A percentile compares a stretch with the other conserved stretches of the same genome.
Conservation (phyloP, 2,888 invertebrate genomes). For the Ophion slaviceki region DNA sequence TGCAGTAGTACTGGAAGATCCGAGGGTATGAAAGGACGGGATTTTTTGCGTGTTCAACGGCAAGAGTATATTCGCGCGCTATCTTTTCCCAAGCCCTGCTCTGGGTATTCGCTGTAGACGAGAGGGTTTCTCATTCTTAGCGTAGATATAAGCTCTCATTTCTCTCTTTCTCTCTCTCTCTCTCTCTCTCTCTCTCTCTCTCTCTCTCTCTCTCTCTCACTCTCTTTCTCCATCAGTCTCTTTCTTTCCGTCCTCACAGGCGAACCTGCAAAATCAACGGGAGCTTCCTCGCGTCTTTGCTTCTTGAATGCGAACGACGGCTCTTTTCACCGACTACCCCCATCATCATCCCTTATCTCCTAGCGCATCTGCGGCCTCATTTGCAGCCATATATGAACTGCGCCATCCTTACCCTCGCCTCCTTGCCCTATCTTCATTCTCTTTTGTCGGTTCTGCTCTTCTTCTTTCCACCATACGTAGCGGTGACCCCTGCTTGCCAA, state of each 20-base stretch:
- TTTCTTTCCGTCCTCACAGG: conserved; percentile 1
- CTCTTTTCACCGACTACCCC: conserved; percentile 79
- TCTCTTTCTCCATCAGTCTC: conserved; percentile 26
- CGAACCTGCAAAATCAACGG: conserved; percentile 39
- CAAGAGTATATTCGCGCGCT: conserved; percentile 50
- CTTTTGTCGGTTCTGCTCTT: conserved; percentile 28
- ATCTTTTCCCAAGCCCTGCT: conserved; percentile 37
- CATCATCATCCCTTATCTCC: conserved; percentile 80
- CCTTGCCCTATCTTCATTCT: conserved; percentile 61
- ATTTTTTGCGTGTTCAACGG: conserved; percentile 33
- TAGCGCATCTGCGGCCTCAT: conserved; percentile 79
- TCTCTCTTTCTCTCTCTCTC: background rate
- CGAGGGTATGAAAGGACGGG: conserved; percentile 53
- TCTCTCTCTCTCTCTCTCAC: background rate
- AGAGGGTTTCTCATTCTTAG: conserved; percentile 56
- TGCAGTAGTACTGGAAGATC: conserved; percentile 34
- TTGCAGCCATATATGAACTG: conserved; percentile 78
- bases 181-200: conserved; percentile 4
- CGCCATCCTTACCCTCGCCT: conserved; percentile 55
- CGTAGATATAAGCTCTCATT: conserved; percentile 44
- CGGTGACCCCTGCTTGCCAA: conserved; percentile 16
- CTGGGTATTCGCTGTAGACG: conserved; percentile 31
- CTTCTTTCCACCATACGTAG: conserved; percentile 10
- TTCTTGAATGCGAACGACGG: conserved; percentile 72
- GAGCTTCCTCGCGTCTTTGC: conserved; percentile 61